Evolutionary conservation across 2,888 invertebrate species (phyloP), one percentile per base, ranked within the genome.

Genomic region (Cordilura impudica): DNA sequence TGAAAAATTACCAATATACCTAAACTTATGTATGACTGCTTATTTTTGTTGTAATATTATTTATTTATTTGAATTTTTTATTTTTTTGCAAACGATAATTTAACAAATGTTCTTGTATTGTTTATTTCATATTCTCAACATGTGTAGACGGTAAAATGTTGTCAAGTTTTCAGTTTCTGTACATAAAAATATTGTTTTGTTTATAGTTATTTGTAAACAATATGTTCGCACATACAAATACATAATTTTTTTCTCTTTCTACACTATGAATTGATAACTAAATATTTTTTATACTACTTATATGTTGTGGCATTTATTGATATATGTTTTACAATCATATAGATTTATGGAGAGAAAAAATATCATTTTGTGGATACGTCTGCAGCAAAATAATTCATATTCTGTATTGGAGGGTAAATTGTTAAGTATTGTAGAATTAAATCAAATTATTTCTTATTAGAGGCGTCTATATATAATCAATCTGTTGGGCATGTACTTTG

Each of bases 51-150:
- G 43, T 43, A 7, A 43, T 14, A 14, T 5, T 16, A 19, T 18
- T 49, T 49, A 12, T 49, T 49, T 29, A 29, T 29, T 29, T 29
- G 6, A 4, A 4, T 29, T 5, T 43, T 4, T 2, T n/a, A 14
- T 16, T 14, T 14, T 49, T 21, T 51, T 21, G 4, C 6, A 60
- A 67, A 61, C 53, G 60, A 67, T 53, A 67, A 61, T 74, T 61
- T 74, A 74, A 67, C 66, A 67, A 74, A 74, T 74, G 73, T 74
- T 74, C 53, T 35, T 53, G 53, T 53, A 67, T 53, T 53, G 43
- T 74, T 61, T 61, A 53, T 74, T 67, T 61, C 18, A 67, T 67
- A 74, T 67, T 53, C 60, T 47, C 45, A 54, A 67, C 67, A 74
- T 67, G 35, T 74, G 35, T 53, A 47, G n/a, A 26, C 19, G 58